A percentile compares a stretch with the other conserved stretches of the same genome.
These are phyloP conservation scores for Puma concolor DNA, from an alignment of 2,113 vertebrate genomes.

Conservation along the genomic window DNA sequence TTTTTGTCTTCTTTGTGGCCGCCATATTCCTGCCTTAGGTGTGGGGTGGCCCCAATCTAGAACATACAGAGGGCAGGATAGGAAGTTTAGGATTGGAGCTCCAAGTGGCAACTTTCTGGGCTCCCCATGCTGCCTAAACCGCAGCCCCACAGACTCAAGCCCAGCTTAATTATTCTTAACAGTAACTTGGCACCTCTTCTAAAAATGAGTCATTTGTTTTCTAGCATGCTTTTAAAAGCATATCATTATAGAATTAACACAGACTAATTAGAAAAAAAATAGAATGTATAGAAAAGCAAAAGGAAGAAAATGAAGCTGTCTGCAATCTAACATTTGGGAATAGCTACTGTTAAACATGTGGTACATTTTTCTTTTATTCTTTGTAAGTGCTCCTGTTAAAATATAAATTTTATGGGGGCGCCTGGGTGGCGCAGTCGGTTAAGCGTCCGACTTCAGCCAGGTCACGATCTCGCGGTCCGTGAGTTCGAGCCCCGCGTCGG, in stretches of 20 bases:
- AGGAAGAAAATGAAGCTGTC: background rate
- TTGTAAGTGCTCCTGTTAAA: background rate
- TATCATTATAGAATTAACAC: background rate
- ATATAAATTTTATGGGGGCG: background rate
- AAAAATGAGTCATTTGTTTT: background rate
- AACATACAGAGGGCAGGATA: too few species aligned
- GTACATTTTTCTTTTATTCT: background rate
- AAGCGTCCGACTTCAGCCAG: too few species aligned
- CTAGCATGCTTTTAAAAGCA: background rate
- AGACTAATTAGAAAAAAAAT: background rate
- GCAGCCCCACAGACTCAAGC: too few species aligned
- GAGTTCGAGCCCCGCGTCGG: too few species aligned
- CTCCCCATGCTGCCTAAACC: too few species aligned
- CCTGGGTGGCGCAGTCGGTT: too few species aligned
- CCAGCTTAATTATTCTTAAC: background rate
- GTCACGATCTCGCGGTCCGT: too few species aligned
- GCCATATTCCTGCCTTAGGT: too few species aligned
- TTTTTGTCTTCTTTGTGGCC: too few species aligned
- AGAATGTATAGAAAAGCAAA: background rate
- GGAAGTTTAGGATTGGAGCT: too few species aligned
- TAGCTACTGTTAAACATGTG: background rate
- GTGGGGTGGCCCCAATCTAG: too few species aligned
- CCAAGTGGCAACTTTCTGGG: too few species aligned
- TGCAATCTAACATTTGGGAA: background rate
- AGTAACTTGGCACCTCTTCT: background rate